A percentile compares a stretch with the other conserved stretches of the same genome.
phyloP scores from a whole-genome alignment of 2,113 vertebrate genomes.

The Gnathonemus echidnorhynchus region DNA sequence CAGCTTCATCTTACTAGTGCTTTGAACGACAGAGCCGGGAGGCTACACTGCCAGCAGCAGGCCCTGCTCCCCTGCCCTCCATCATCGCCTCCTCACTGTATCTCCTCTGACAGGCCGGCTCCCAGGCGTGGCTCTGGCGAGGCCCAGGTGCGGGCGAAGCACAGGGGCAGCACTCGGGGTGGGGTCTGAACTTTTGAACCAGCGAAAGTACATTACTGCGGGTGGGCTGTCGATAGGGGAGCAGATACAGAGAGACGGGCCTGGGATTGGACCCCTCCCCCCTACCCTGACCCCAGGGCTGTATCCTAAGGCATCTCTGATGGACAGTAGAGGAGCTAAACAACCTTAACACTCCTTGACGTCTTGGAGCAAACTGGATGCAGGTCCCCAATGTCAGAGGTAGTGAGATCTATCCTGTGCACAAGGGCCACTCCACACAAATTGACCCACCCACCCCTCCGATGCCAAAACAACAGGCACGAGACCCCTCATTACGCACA shows the following conservation, averaged over 20 bases:
- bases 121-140: slow-evolving; percentile 49
- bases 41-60: slow-evolving; percentile 57
- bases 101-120: slow-evolving; percentile 66
- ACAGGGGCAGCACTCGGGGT: slow-evolving; percentile 61
- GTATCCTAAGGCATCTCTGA: background rate
- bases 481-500: background rate
- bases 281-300: background rate
- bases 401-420: background rate
- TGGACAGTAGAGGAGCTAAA: background rate
- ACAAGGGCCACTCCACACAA: background rate
- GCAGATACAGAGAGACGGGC: slow-evolving; percentile 48
- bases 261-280: background rate
- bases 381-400: background rate
- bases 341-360: background rate
- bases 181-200: slow-evolving; percentile 66
- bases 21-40: slow-evolving; percentile 69
- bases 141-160: slow-evolving; percentile 56
- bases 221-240: slow-evolving; percentile 57
- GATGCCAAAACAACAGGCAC: background rate
- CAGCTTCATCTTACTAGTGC: slow-evolving; percentile 77
- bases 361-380: background rate
- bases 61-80: slow-evolving; percentile 70
- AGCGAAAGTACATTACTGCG: slow-evolving; percentile 46
- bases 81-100: slow-evolving; percentile 72
- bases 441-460: background rate